phyloP scores from a whole-genome alignment of 1,140 invertebrate species.

The Sarcophaga peregrina region DNA sequence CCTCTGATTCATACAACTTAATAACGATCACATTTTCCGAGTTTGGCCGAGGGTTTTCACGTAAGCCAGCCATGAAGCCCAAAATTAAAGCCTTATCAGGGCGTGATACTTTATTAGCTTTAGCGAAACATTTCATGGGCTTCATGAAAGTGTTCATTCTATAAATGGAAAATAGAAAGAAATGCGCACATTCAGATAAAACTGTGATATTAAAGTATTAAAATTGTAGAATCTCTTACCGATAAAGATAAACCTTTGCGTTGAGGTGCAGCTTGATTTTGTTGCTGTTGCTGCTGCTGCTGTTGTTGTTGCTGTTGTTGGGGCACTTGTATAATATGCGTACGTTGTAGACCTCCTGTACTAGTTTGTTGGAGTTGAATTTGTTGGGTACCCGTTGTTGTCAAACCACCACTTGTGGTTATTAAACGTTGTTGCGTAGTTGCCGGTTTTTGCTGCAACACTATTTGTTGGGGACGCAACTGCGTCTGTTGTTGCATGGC shows the following conservation, averaged over 20 bases:
- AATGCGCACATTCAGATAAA: background rate
- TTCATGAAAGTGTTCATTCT: slow-evolving; percentile 95
- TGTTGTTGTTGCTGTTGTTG: slow-evolving; percentile 47
- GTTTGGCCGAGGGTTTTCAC: slow-evolving; percentile 65
- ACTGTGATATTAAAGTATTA: background rate
- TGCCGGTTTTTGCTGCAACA: slow-evolving; percentile 61
- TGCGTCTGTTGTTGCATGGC: slow-evolving; percentile 56
- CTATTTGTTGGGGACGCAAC: slow-evolving; percentile 61
- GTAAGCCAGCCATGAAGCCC: slow-evolving; percentile 95
- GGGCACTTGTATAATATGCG: slow-evolving; percentile 43
- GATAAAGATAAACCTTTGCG: slow-evolving; percentile 83
- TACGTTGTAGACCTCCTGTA: slow-evolving; percentile 30
- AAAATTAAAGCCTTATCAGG: slow-evolving; percentile 97
- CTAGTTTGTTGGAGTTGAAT: slow-evolving; percentile 55
- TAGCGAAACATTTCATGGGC: slow-evolving; percentile 97
- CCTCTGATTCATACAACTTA: slow-evolving; percentile 64
- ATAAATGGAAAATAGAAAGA: slow-evolving; percentile 55
- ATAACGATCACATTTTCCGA: slow-evolving; percentile 65
- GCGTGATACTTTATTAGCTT: slow-evolving; percentile 93
- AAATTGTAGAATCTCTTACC: slow-evolving; percentile 67
- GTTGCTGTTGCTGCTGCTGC: slow-evolving; percentile 59
- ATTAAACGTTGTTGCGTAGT: slow-evolving; percentile 63
- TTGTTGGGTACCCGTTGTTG: slow-evolving; percentile 64
- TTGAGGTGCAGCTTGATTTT: slow-evolving; percentile 68
- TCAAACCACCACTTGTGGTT: slow-evolving; percentile 57